Percentiles rank a stretch among this genome's conserved stretches.
These are phyloP conservation scores for Hydrochoerus hydrochaeris DNA, from an alignment of 2,113 vertebrate genomes.

Conservation along the genomic window DNA sequence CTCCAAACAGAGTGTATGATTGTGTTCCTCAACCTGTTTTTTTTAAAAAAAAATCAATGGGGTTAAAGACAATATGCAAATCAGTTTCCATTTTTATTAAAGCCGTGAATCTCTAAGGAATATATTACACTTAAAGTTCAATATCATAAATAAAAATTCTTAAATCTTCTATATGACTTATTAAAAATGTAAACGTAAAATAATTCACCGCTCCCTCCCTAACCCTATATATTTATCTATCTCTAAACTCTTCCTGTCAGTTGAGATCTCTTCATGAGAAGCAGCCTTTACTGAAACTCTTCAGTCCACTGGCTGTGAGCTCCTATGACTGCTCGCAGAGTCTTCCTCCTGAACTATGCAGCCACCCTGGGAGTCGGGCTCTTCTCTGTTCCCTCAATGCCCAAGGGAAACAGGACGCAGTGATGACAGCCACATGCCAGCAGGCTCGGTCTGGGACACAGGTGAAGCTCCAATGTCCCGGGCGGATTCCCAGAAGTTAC, in stretches of 20 bases:
- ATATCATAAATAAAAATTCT: conserved; percentile 83
- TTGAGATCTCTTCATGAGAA: conserved; percentile 70
- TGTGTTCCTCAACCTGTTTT: conserved; percentile 16
- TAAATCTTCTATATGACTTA: conserved; percentile 77
- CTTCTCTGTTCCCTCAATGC: neutral
- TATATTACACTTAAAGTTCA: conserved; percentile 72
- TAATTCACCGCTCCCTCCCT: conserved; percentile 61
- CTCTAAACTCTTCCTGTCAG: conserved; percentile 52
- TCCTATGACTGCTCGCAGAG: neutral
- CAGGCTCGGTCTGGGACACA: neutral
- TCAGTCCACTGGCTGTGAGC: conserved; percentile 29
- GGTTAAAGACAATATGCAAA: conserved; percentile 59
- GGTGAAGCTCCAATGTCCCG: neutral
- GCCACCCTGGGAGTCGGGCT: neutral
- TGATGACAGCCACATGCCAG: neutral
- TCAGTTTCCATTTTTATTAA: conserved; percentile 77
- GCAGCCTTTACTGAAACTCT: conserved; percentile 56
- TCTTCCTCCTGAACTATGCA: neutral
- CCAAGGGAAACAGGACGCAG: neutral
- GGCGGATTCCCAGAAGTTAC: neutral
- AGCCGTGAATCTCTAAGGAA: conserved; percentile 60
- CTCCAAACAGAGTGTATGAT: neutral
- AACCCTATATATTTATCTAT: conserved; percentile 45
- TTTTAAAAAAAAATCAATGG: neutral
- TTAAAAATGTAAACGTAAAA: conserved; percentile 75